Evolutionary conservation across 37 sponge, comb jelly and placozoan genomes (phyloP).

Genomic region (Oscarella lobularis): DNA sequence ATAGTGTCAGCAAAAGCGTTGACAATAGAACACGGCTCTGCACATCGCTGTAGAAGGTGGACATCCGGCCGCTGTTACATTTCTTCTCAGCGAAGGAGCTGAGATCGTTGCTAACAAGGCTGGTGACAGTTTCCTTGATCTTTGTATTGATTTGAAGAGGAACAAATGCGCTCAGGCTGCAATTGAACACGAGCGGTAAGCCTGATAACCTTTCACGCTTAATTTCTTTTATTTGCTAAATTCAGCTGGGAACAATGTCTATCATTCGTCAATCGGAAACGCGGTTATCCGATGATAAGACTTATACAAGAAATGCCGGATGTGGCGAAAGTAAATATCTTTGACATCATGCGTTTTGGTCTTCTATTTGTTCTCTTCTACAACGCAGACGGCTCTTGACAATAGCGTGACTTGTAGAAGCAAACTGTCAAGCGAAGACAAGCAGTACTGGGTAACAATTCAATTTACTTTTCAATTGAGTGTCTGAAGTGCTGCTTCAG

Average conservation of each 20-base stretch:
- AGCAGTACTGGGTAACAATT: no score
- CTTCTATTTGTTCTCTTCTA: no score
- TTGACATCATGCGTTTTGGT: no score
- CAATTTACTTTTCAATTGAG: no score
- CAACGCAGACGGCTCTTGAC: no score
- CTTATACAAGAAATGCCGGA: conserved; percentile 57
- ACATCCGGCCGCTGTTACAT: conserved; percentile 26
- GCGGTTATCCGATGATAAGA: conserved; percentile 33
- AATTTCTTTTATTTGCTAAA: no score
- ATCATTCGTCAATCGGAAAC: conserved; percentile 33
- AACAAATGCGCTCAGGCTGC: no score
- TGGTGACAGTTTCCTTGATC: conserved; percentile 55
- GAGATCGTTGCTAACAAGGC: conserved; percentile 36
- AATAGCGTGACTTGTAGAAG: no score
- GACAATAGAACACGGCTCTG: conserved; percentile 49
- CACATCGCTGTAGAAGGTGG: conserved; percentile 54
- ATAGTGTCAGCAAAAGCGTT: no score
- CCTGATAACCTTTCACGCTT: background rate
- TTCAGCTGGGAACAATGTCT: no score
- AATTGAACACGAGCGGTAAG: conserved; percentile 11
- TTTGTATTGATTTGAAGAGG: conserved; percentile 26
- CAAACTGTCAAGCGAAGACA: no score
- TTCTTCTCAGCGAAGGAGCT: conserved; percentile 32
- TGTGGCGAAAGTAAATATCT: conserved; percentile 28
- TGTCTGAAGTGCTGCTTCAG: no score